Percentiles rank a stretch among this genome's conserved stretches.
Conservation (phyloP, 2,888 invertebrate species). For the Vannuccia rotundouncinata region DNA sequence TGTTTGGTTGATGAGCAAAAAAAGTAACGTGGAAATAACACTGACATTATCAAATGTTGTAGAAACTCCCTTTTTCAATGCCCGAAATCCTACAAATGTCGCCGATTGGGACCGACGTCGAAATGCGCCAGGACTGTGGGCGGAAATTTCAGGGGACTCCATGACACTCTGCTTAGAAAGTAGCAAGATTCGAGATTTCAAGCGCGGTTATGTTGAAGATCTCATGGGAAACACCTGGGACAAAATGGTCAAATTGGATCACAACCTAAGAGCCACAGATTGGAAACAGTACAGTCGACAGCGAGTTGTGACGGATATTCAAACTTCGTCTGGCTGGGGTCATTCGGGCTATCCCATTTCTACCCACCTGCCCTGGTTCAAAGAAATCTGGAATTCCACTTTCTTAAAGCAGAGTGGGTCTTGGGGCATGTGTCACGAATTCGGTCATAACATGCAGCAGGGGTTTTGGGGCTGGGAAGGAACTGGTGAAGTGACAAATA, state of each 20-base stretch:
- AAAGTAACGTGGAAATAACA: background rate
- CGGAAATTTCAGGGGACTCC: slow-evolving; percentile 34
- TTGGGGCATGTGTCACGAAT: slow-evolving; percentile 45
- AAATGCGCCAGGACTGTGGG: slow-evolving; percentile 34
- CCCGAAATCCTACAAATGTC: background rate
- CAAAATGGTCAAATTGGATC: slow-evolving; percentile 27
- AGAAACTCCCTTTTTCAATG: slow-evolving; percentile 16
- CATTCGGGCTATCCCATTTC: slow-evolving; percentile 45
- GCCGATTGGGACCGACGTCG: slow-evolving; percentile 11
- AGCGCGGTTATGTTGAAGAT: background rate
- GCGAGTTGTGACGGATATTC: slow-evolving; percentile 35
- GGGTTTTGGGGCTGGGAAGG: slow-evolving; percentile 43
- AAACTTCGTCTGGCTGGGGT: slow-evolving; percentile 41
- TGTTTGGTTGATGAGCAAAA: background rate
- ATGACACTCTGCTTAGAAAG: slow-evolving; percentile 35
- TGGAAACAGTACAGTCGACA: slow-evolving; percentile 6
- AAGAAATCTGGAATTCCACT: slow-evolving; percentile 33
- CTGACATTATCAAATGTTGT: slow-evolving; percentile 25
- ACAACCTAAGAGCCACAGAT: background rate
- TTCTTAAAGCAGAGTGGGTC: slow-evolving; percentile 36
- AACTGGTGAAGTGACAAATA: slow-evolving; percentile 44
- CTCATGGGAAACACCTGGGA: slow-evolving; percentile 32
- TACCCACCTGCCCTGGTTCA: slow-evolving; percentile 35
- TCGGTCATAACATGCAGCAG: slow-evolving; percentile 45
- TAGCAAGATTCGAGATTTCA: background rate